Percentiles rank a stretch among this genome's conserved stretches.
These are phyloP conservation scores for Cydia splendana DNA, from an alignment of 1,140 invertebrate genomes.

Conservation along the genomic window DNA sequence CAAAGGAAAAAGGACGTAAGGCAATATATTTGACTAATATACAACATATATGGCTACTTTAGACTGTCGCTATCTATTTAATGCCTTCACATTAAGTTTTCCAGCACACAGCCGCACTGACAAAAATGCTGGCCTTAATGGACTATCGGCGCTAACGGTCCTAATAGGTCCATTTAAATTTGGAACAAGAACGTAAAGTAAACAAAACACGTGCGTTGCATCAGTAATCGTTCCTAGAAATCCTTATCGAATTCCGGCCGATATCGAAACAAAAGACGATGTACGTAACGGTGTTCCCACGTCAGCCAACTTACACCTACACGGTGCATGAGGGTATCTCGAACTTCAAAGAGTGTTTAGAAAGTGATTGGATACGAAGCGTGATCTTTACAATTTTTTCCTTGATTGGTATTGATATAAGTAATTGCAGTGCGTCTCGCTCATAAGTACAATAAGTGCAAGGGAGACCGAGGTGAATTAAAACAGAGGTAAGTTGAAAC, in stretches of 20 bases:
- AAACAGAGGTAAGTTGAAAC: too few relatives aligned
- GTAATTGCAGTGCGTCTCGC: too few relatives aligned
- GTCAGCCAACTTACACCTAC: constrained; percentile 10
- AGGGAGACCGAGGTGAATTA: too few relatives aligned
- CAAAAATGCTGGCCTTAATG: neutral
- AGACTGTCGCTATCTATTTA: too few relatives aligned
- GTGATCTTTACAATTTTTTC: too few relatives aligned
- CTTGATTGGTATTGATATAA: too few relatives aligned
- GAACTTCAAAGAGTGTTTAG: neutral
- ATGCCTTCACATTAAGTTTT: too few relatives aligned
- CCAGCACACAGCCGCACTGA: too few relatives aligned
- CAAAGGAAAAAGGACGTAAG: too few relatives aligned
- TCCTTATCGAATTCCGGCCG: constrained; percentile 29
- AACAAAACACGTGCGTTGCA: constrained; percentile 25
- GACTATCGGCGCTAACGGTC: neutral
- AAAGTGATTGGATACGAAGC: neutral
- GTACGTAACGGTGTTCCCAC: constrained; percentile 21
- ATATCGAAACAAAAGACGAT: constrained; percentile 25
- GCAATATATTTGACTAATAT: too few relatives aligned
- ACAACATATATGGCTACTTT: too few relatives aligned
- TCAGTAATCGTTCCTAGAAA: constrained; percentile 2
- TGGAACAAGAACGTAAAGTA: constrained; percentile 17
- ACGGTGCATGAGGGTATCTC: constrained; percentile 2
- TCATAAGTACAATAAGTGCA: too few relatives aligned
- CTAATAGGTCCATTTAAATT: constrained; percentile 2